Percentiles rank a stretch among this genome's conserved stretches.
These are phyloP conservation scores for Drosophila mulleri DNA, from an alignment of 2,888 invertebrate species.

Conservation along the genomic window DNA sequence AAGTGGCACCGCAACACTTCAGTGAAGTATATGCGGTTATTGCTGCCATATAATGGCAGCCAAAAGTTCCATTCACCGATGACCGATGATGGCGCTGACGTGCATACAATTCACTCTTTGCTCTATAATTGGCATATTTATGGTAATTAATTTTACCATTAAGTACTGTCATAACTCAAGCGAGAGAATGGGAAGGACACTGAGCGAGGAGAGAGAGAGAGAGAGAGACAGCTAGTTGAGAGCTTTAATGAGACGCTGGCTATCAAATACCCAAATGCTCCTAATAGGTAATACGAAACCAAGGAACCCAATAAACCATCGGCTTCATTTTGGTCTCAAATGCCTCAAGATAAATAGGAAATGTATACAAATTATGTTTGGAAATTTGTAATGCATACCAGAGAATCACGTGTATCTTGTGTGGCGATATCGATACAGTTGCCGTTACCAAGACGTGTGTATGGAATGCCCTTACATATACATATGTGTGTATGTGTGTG, in stretches of 20 bases:
- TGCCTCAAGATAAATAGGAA: slow-evolving; percentile 33
- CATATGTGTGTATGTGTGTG: background rate
- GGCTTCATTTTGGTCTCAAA: background rate
- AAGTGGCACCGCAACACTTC: slow-evolving; percentile 66
- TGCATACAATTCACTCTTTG: slow-evolving; percentile 13
- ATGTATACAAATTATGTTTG: slow-evolving; percentile 47
- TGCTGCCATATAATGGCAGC: slow-evolving; percentile 36
- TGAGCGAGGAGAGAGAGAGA: too few species aligned
- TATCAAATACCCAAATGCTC: slow-evolving; percentile 34
- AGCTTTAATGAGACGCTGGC: slow-evolving; percentile 21
- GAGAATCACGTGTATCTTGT: slow-evolving; percentile 33
- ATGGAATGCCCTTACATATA: background rate
- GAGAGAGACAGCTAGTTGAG: background rate
- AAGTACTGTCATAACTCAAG: slow-evolving; percentile 68
- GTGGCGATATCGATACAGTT: slow-evolving; percentile 31
- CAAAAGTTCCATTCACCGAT: slow-evolving; percentile 43
- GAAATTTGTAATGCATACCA: slow-evolving; percentile 25
- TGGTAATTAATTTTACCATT: slow-evolving; percentile 73
- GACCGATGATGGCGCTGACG: slow-evolving; percentile 27
- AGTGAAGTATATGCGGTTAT: slow-evolving; percentile 51
- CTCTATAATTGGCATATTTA: slow-evolving; percentile 54
- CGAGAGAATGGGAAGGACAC: background rate
- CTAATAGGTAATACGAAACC: slow-evolving; percentile 53
- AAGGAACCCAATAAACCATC: slow-evolving; percentile 22
- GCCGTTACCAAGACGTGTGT: slow-evolving; percentile 14